phyloP scores from a whole-genome alignment of 2,797 vertebrate species.

The Phyllotis vaccarum region DNA sequence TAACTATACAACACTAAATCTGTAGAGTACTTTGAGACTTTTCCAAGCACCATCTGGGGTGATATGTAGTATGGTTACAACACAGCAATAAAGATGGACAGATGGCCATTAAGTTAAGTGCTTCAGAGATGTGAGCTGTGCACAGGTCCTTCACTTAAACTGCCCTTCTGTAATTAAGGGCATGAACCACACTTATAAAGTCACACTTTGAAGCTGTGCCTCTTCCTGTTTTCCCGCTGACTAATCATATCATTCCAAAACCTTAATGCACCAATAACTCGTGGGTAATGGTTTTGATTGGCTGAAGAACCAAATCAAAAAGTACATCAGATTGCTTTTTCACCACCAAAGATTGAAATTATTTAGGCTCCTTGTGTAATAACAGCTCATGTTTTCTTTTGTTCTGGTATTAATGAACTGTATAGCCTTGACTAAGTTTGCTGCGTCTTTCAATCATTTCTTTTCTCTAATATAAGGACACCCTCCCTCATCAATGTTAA shows the following conservation, averaged over 20 bases:
- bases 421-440: background rate
- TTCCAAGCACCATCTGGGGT: background rate
- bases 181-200: background rate
- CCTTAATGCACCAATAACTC: background rate
- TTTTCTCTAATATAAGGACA: conserved; percentile 51
- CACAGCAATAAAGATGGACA: conserved; percentile 31
- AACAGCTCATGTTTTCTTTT: background rate
- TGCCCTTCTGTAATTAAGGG: background rate
- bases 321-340: background rate
- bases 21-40: background rate
- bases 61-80: background rate
- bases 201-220: background rate
- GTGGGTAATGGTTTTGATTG: background rate
- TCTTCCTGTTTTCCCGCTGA: conserved; percentile 6
- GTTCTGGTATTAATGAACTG: background rate
- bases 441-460: conserved; percentile 13
- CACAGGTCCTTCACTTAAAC: background rate
- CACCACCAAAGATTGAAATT: background rate
- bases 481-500: background rate
- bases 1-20: background rate
- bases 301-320: background rate
- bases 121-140: conserved; percentile 14
- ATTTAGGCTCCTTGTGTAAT: background rate
- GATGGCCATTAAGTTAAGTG: background rate
- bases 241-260: background rate